Percentiles rank a stretch among this genome's conserved stretches.
phyloP scores from a whole-genome alignment of 2,113 vertebrate genomes.

The Oceanodroma tethys region DNA sequence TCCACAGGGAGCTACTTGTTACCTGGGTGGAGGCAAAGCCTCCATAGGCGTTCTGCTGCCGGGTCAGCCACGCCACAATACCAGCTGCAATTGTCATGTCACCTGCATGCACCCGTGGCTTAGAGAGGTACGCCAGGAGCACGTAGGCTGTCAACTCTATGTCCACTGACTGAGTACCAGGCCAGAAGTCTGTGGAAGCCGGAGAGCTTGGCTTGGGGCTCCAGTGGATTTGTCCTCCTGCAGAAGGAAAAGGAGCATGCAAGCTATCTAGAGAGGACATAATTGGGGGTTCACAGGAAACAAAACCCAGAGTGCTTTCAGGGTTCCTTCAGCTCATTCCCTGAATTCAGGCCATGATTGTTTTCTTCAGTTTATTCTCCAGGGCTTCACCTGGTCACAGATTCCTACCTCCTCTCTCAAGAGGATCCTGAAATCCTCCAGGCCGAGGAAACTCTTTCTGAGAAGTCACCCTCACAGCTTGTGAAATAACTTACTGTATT shows the following conservation, averaged over 20 bases:
- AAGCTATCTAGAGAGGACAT: neutral
- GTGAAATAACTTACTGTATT: neutral
- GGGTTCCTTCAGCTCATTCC: neutral
- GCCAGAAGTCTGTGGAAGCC: slow-evolving; percentile 35
- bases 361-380: neutral
- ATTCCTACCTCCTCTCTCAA: neutral
- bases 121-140: slow-evolving; percentile 71
- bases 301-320: neutral
- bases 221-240: slow-evolving; percentile 67
- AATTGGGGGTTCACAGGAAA: neutral
- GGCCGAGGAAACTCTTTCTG: neutral
- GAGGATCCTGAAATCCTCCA: neutral
- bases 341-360: neutral
- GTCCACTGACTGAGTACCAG: slow-evolving; percentile 3
- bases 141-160: slow-evolving; percentile 79
- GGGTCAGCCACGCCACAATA: slow-evolving; percentile 78
- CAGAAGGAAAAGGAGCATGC: slow-evolving; percentile 45
- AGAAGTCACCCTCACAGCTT: neutral
- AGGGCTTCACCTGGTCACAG: neutral
- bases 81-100: slow-evolving; percentile 65
- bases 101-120: slow-evolving; percentile 44
- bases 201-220: slow-evolving; percentile 7
- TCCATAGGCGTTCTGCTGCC: slow-evolving; percentile 78
- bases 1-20: neutral
- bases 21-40: slow-evolving; percentile 90